These are phyloP conservation scores for Lates japonicus DNA, from an alignment of 2,797 vertebrate species.

Conservation along the genomic window DNA sequence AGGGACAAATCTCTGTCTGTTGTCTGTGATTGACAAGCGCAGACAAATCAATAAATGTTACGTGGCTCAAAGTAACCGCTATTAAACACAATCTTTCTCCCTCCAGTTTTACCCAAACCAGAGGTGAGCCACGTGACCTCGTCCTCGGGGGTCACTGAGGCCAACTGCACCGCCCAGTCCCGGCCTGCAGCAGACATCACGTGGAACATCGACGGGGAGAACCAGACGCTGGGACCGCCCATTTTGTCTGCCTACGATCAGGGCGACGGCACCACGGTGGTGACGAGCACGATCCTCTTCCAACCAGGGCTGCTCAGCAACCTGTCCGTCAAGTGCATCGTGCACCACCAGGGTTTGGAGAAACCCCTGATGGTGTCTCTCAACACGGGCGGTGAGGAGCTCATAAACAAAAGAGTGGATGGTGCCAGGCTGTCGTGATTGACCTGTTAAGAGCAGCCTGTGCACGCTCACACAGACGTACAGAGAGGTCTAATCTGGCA, in stretches of 20 bases:
- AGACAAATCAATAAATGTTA: background rate
- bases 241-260: slow-evolving; percentile 60
- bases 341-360: slow-evolving; percentile 81
- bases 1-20: slow-evolving; percentile 22
- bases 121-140: slow-evolving; percentile 72
- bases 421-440: background rate
- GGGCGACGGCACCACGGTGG: slow-evolving; percentile 83
- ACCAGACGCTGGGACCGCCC: slow-evolving; percentile 79
- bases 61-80: background rate
- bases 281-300: slow-evolving; percentile 82
- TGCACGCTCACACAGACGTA: no score
- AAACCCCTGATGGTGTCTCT: slow-evolving; percentile 69
- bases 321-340: slow-evolving; percentile 77
- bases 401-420: background rate
- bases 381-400: slow-evolving; percentile 70
- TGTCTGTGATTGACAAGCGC: background rate
- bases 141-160: slow-evolving; percentile 76
- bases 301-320: slow-evolving; percentile 67
- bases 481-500: no score
- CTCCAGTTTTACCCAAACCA: slow-evolving; percentile 84
- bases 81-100: background rate
- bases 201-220: slow-evolving; percentile 80
- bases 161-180: slow-evolving; percentile 85
- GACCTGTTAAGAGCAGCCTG: background rate
- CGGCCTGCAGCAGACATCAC: slow-evolving; percentile 78